A percentile compares a stretch with the other conserved stretches of the same genome.
These are phyloP conservation scores for Syrista parreyssii DNA, from an alignment of 2,888 invertebrate species.

Conservation along the genomic window DNA sequence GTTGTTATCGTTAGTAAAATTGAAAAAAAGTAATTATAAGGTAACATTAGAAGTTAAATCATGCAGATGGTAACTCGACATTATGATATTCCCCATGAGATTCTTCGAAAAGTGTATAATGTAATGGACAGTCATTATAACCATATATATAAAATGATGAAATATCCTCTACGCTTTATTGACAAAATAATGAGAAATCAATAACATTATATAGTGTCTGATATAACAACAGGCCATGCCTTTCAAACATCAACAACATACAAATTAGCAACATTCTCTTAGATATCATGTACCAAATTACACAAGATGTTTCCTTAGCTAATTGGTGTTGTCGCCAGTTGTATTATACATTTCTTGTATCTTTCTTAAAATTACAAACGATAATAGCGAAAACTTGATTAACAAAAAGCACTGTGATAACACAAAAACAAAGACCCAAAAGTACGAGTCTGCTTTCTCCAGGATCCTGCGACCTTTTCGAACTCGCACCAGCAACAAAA, in stretches of 20 bases:
- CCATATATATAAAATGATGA: conserved; percentile 7
- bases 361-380: background rate
- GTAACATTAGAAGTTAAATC: background rate
- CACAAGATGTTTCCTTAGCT: background rate
- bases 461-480: background rate
- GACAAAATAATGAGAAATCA: conserved; percentile 23
- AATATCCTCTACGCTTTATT: conserved; percentile 32
- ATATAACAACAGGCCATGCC: conserved; percentile 16
- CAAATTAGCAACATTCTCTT: conserved; percentile 20
- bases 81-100: background rate
- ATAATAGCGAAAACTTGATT: background rate
- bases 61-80: background rate
- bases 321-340: background rate
- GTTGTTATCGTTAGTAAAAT: too few relatives aligned
- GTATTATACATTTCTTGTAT: background rate
- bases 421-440: background rate
- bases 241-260: conserved; percentile 12
- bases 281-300: background rate
- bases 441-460: background rate
- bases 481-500: background rate
- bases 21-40: too few relatives aligned
- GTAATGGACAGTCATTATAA: background rate
- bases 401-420: background rate
- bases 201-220: conserved; percentile 20
- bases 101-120: background rate